phyloP scores from a whole-genome alignment of 2,113 vertebrate species.

The Rafetus swinhoei region DNA sequence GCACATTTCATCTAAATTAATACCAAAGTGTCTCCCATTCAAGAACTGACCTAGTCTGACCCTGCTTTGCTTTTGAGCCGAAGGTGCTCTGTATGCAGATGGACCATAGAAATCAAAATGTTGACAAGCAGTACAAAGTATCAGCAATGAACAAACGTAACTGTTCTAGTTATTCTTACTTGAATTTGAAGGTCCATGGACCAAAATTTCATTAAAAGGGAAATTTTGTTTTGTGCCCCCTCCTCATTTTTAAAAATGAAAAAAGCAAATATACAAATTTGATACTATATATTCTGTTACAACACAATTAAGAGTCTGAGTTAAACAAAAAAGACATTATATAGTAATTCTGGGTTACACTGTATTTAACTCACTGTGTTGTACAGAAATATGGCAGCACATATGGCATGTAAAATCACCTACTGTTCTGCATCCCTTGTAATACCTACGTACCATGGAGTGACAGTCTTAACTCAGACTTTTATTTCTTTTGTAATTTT shows the following conservation, averaged over 20 bases:
- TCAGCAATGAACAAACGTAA: background rate
- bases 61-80: background rate
- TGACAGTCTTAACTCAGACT: background rate
- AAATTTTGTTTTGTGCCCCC: background rate
- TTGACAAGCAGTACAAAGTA: background rate
- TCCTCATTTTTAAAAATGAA: background rate
- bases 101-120: background rate
- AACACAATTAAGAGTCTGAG: background rate
- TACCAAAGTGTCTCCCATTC: background rate
- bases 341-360: background rate
- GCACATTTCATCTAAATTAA: background rate
- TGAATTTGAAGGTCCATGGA: accelerated
- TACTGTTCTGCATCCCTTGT: background rate
- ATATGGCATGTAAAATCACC: background rate
- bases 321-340: background rate
- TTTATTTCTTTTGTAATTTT: background rate
- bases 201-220: background rate
- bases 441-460: background rate
- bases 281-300: background rate
- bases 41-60: background rate
- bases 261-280: background rate
- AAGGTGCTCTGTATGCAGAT: background rate
- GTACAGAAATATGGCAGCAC: background rate
- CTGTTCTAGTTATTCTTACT: background rate
- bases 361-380: background rate